Base-by-base conservation (phyloP, 2,797 vertebrate species). In the Champsocephalus esox region DNA sequence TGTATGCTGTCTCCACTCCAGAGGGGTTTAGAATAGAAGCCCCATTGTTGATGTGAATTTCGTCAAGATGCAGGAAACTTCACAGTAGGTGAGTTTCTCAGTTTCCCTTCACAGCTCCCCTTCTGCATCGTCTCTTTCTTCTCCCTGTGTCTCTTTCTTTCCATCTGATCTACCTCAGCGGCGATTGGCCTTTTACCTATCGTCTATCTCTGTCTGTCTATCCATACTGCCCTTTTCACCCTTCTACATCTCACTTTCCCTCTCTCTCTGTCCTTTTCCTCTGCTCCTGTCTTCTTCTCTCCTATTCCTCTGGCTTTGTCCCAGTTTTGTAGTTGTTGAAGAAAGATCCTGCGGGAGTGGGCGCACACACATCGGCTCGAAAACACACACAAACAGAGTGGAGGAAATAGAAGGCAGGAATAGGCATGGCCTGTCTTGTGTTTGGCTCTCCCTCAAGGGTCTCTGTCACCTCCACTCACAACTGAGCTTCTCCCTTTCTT, bases 321-420 rank as follows among this genome's bases (percentile, higher is more conserved):
- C 92, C 83, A 91, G 76, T 92, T 94, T 93, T 92, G 84, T 75
- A 82, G 83, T 86, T 49, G 63, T 75, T 92, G 86, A 90, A 86
- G 89, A 83, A 71, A 75, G 74, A 67, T 92, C 92, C 92, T 82
- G 73, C n/a, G 90, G 86, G 91, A 92, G 70, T 68, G 32, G 48
- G 65, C 44, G 43, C 58, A n/a, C 66, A 67, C 61, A 49, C 55
- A 21, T n/a, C 16, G 34, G 48, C 46, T 55, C 63, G 63, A 9
- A 66, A 17, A 71, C 73, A 65, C 68, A 51, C 68, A 51, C 57
- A 63, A 57, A 74, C 69, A 71, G n/a, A 76, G 50, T 3, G 45
- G 60, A 72, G 77, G 32, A 82, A 69, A 76, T 55, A 51, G 52
- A 69, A 88, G 80, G 78, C 87, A 89, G 48, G 67, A 86, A 82